Evolutionary conservation across 2,797 vertebrate genomes (phyloP), one percentile per base, ranked within the genome.

Genomic region (Sebastes hopkinsi): DNA sequence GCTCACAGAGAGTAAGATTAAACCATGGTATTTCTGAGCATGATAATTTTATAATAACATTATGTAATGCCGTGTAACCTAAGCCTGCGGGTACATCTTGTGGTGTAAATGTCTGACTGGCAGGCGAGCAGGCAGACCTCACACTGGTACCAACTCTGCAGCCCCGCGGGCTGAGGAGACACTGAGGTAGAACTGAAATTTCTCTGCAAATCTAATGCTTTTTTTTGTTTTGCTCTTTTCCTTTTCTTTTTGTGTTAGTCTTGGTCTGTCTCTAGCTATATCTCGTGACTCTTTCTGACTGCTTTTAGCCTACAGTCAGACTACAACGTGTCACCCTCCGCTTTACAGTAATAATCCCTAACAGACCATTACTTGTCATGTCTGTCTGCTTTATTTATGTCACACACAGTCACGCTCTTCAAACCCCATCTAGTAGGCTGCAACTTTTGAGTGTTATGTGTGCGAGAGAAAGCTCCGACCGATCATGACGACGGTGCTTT

Each of bases 11-110:
- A 76, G 69, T 30, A 79, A 80, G 42, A 82, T 72, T 81, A 85
- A 73, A 84, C 68, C 65, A 36, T 69, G 77, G 75, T 77, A 78
- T 88, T 89, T 90, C 61, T 66, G 59, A 88, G 83, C 85, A 61
- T 81, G 84, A 80, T 87, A 16, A 88, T 89, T 80, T 86, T 84
- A 84, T 89, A 88, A 87, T 78, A 88, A 89, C 85, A 90, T 86
- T 82, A 82, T 86, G 62, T 84, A 91, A 89, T 80, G 68, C 78
- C 59, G 34, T 89, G 88, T 87, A 91, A 92, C 88, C 64, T 64
- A 83, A 95, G 78, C 80, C 79, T 80, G 70, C 71, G 79, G 87
- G 82, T 89, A 86, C 77, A 88, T 92, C 88, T 88, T 87, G 82
- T 68, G 84, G 82, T 84, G 70, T 87, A 84, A 69, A 88, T 77